Percentiles rank a stretch among this genome's conserved stretches.
Evolutionary conservation across 2,888 invertebrate species (phyloP).

Genomic region (Polydrusus cervinus): DNA sequence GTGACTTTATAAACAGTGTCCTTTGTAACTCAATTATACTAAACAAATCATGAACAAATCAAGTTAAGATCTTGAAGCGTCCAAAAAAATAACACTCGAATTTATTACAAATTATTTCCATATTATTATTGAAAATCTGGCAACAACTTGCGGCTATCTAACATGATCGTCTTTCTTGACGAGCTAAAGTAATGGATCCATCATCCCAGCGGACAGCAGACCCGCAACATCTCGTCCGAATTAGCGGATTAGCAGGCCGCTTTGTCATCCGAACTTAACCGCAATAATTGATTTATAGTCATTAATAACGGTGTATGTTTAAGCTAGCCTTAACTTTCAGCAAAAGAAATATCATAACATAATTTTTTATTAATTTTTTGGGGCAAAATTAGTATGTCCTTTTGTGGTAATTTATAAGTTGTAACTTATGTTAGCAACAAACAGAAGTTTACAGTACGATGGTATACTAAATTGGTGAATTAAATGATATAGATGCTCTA

Average conservation of each 20-base stretch:
- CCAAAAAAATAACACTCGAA: too few relatives aligned
- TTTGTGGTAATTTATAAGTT: too few relatives aligned
- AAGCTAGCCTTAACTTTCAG: not conserved
- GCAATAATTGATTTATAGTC: slow-evolving; percentile 52
- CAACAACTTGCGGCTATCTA: slow-evolving; percentile 42
- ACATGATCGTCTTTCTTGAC: slow-evolving; percentile 64
- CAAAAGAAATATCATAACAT: slow-evolving; percentile 4
- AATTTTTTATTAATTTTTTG: not conserved
- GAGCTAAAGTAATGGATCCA: slow-evolving; percentile 73
- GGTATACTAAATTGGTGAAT: too few relatives aligned
- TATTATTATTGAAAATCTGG: slow-evolving; percentile 21
- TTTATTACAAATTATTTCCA: too few relatives aligned
- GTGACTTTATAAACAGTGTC: not conserved
- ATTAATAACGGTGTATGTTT: slow-evolving; percentile 35
- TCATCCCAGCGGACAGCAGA: slow-evolving; percentile 71
- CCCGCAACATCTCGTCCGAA: slow-evolving; percentile 64
- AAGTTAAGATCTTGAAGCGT: too few relatives aligned
- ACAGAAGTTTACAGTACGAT: too few relatives aligned
- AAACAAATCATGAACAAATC: too few relatives aligned
- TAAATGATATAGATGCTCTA: too few relatives aligned
- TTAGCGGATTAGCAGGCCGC: slow-evolving; percentile 64
- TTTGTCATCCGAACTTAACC: slow-evolving; percentile 61
- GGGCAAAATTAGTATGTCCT: too few relatives aligned
- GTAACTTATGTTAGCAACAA: too few relatives aligned
- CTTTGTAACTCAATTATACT: too few relatives aligned